Evolutionary conservation across 2,888 invertebrate species (phyloP).

Genomic region (Pilophorus perplexus): DNA sequence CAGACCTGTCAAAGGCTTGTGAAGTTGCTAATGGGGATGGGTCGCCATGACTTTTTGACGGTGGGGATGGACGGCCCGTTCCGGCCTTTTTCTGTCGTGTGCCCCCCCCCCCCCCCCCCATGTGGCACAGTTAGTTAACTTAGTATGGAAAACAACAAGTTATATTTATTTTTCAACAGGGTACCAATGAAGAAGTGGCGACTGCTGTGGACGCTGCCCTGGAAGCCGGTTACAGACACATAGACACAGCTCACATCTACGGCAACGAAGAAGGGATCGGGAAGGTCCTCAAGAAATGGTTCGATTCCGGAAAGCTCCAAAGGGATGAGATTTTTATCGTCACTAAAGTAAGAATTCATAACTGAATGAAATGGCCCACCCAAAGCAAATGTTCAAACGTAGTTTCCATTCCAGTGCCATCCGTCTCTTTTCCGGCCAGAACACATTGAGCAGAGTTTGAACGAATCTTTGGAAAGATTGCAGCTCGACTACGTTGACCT

Average conservation of each 20-base stretch:
- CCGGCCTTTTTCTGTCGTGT: too few species aligned
- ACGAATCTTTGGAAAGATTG: slow-evolving; percentile 63
- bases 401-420: slow-evolving; percentile 11
- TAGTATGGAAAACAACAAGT: too few species aligned
- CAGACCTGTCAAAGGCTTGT: too few species aligned
- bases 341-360: slow-evolving; percentile 68
- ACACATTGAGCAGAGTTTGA: slow-evolving; percentile 65
- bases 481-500: slow-evolving; percentile 71
- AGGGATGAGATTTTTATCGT: slow-evolving; percentile 79
- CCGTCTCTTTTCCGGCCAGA: slow-evolving; percentile 54
- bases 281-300: slow-evolving; percentile 67
- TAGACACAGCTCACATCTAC: slow-evolving; percentile 77
- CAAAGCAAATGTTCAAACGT: background rate
- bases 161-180: slow-evolving; percentile 11
- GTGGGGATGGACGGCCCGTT: too few species aligned
- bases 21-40: too few species aligned
- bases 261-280: slow-evolving; percentile 75
- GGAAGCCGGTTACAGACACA: slow-evolving; percentile 75
- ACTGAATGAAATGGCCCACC: background rate
- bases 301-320: slow-evolving; percentile 64
- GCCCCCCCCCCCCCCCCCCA: too few species aligned
- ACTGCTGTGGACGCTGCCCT: slow-evolving; percentile 57
- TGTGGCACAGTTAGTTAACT: too few species aligned
- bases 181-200: slow-evolving; percentile 35
- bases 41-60: too few species aligned